These are phyloP conservation scores for Zaprionus obscuricornis DNA, from an alignment of 2,888 invertebrate genomes.

Conservation along the genomic window DNA sequence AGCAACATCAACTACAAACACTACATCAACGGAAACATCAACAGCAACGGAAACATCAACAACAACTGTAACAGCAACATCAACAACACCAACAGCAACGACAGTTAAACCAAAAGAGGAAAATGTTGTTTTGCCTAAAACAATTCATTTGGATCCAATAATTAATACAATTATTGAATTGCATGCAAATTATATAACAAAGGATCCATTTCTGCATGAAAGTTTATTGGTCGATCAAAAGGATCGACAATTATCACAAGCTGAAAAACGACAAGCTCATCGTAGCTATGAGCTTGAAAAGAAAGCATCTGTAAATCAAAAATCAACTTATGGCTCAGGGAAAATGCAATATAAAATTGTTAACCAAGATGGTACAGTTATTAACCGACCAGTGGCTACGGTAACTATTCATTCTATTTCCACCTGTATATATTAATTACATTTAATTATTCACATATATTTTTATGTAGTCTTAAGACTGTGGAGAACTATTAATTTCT, in stretches of 20 bases:
- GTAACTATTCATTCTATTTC: conserved; percentile 78
- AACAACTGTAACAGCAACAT: background rate
- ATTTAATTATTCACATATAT: background rate
- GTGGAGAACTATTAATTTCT: too few species aligned
- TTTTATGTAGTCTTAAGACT: background rate
- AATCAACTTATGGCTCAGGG: conserved; percentile 84
- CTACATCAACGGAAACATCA: conserved; percentile 5
- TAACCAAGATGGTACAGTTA: conserved; percentile 85
- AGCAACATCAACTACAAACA: background rate
- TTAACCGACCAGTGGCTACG: conserved; percentile 88
- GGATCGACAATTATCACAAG: conserved; percentile 96
- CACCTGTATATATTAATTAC: background rate
- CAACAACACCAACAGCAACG: background rate
- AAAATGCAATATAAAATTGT: conserved; percentile 86
- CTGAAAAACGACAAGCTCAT: conserved; percentile 96
- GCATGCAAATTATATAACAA: conserved; percentile 87
- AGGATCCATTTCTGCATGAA: conserved; percentile 97
- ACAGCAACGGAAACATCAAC: conserved; percentile 5
- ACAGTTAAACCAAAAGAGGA: conserved; percentile 34
- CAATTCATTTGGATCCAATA: conserved; percentile 89
- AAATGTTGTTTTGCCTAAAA: conserved; percentile 22
- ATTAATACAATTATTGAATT: conserved; percentile 89
- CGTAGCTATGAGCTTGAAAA: conserved; percentile 97
- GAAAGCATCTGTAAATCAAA: conserved; percentile 89
- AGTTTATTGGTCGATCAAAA: conserved; percentile 96